Conservation (phyloP, 1,140 invertebrate genomes). For the Drosophila rufa region DNA sequence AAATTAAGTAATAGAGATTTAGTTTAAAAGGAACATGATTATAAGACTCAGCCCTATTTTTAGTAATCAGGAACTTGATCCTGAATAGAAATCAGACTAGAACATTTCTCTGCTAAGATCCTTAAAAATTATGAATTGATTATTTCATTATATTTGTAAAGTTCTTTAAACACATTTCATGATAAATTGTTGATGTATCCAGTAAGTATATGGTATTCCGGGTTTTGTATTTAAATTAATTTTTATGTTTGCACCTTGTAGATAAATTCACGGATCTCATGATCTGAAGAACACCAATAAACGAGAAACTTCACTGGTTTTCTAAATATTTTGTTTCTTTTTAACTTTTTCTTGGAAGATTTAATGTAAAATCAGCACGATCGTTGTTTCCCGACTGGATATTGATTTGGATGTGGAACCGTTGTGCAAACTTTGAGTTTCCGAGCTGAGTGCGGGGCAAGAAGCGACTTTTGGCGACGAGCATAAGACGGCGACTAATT, state of each 20-base stretch:
- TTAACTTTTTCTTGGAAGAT: background rate
- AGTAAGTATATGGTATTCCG: background rate
- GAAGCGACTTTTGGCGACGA: constrained; percentile 82
- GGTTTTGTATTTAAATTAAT: background rate
- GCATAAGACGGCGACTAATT: constrained; percentile 84
- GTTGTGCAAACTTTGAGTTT: constrained; percentile 58
- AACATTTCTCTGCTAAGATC: too few relatives aligned
- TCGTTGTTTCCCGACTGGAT: constrained; percentile 15
- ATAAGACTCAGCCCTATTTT: too few relatives aligned
- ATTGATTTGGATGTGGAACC: constrained; percentile 9
- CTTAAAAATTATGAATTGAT: too few relatives aligned
- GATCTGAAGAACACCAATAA: constrained; percentile 23
- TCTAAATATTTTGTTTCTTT: background rate
- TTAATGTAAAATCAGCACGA: constrained; percentile 10
- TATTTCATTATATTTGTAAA: too few relatives aligned
- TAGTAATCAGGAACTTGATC: too few relatives aligned
- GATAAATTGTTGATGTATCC: background rate
- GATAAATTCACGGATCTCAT: constrained; percentile 42
- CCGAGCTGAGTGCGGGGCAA: constrained; percentile 46
- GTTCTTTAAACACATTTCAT: too few relatives aligned
- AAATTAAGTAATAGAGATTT: too few relatives aligned
- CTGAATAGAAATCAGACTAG: too few relatives aligned
- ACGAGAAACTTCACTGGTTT: constrained; percentile 7
- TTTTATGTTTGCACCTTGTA: constrained; percentile 48
- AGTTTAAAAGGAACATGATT: too few relatives aligned